Percentiles rank a stretch among this genome's conserved stretches.
Conservation (phyloP, 2,797 vertebrate species). For the Ctenopoma multispine region DNA sequence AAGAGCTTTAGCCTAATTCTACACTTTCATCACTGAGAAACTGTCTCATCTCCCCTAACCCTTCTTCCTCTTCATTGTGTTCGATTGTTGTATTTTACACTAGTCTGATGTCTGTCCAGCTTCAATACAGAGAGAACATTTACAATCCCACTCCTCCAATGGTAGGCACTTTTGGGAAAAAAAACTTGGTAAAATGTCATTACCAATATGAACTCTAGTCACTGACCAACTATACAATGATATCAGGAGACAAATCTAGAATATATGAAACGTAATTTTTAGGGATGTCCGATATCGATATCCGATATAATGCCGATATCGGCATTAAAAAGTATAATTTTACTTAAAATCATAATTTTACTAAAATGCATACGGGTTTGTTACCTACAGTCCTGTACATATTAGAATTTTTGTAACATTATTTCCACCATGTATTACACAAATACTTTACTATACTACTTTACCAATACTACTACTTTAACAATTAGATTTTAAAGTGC, state of each 20-base stretch:
- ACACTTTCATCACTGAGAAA: slow-evolving; percentile 71
- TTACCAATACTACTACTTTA: neutral
- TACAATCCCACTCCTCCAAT: neutral
- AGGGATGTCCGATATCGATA: too few species aligned
- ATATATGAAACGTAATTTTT: neutral
- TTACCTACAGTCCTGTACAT: neutral
- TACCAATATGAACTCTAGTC: neutral
- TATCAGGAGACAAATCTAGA: neutral
- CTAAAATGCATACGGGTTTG: neutral
- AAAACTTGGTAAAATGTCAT: neutral
- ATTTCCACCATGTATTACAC: neutral
- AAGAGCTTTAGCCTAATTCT: slow-evolving; percentile 70
- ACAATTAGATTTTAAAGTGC: neutral
- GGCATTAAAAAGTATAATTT: too few species aligned
- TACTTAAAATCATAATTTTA: too few species aligned
- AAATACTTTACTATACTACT: neutral
- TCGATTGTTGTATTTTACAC: slow-evolving; percentile 13
- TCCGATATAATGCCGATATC: too few species aligned
- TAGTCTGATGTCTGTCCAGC: slow-evolving; percentile 29
- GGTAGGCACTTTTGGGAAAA: neutral
- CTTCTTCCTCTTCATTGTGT: slow-evolving; percentile 11
- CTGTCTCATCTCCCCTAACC: slow-evolving; percentile 22
- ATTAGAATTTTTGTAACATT: neutral
- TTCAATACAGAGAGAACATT: slow-evolving; percentile 6
- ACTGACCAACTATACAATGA: neutral